Base-by-base conservation (phyloP, 2,888 invertebrate species). In the Harpalus rubripes region DNA sequence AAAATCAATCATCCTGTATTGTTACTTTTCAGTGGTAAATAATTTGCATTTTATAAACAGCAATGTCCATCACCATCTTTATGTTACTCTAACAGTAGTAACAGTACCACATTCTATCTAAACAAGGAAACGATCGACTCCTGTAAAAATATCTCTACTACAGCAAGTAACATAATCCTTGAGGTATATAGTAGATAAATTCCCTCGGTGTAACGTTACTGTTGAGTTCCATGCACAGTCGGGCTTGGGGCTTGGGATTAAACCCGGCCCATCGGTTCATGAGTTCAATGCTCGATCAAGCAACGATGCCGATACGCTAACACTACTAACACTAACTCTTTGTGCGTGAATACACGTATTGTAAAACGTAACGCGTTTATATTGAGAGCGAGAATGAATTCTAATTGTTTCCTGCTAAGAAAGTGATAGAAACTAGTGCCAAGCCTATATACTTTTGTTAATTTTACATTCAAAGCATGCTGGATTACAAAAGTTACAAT, bases 221-320 rank as follows among this genome's bases (percentile, higher is more conserved):
- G 44, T 12, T 32, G 32, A 32, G 32, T 32, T 32, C 32, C 32
- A 32, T 22, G 22, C 22, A 22, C 22, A 3, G 22, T 32, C 5
- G 32, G 32, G 6, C 32, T 32, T 32, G 44, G 44, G 12, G 44
- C 44, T 52, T 12, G 44, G 44, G 44, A 52, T 52, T 52, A 52
- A 8, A 52, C 44, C 44, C 68, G 32, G 12, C 41, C 44, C 68
- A 68, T 39, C 41, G 68, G 68, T 68, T 68, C 68, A 26, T 7
- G 82, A 83, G 76, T 83, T 83, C 83, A 78, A 83, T 63, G 83
- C 41, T 83, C 74, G 83, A 76, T 76, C 63, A 83, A 32, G 8
- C 32, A 39, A 39, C 16, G 41, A 41, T 41, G 68, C 16, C 68
- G 32, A 68, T 63, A 63, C n/a, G 63, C 41, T 68, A 32, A 32